A percentile compares a stretch with the other conserved stretches of the same genome.
Evolutionary conservation across 2,113 vertebrate species (phyloP).

Genomic region (Anser brachyrhynchus): DNA sequence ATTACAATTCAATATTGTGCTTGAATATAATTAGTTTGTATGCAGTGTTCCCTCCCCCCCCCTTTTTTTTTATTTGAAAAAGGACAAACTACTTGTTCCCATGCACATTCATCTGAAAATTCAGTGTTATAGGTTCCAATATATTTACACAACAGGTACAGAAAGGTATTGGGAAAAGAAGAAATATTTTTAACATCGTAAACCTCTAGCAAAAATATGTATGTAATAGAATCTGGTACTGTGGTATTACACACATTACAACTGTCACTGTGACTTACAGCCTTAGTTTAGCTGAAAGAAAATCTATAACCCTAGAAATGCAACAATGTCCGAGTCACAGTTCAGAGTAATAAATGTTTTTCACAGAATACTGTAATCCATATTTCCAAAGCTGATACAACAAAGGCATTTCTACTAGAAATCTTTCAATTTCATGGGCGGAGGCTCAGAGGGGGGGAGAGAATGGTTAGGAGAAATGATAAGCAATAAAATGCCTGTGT

Average conservation of each 20-base stretch:
- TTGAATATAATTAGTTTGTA: conserved; percentile 81
- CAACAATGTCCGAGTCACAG: conserved; percentile 83
- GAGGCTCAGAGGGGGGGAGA: conserved; percentile 61
- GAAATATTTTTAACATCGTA: conserved; percentile 84
- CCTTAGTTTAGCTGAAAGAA: conserved; percentile 87
- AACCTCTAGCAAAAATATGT: conserved; percentile 86
- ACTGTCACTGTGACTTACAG: conserved; percentile 85
- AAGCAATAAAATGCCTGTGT: conserved; percentile 58
- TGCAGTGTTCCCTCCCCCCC: neutral
- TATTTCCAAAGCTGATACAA: conserved; percentile 84
- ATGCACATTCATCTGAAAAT: conserved; percentile 80
- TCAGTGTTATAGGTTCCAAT: conserved; percentile 77
- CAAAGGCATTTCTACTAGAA: conserved; percentile 81
- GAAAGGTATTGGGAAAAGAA: conserved; percentile 78
- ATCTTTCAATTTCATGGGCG: conserved; percentile 82
- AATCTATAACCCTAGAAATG: conserved; percentile 85
- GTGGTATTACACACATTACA: conserved; percentile 85
- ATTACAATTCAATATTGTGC: conserved; percentile 84
- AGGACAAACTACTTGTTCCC: conserved; percentile 71
- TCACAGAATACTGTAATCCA: conserved; percentile 82
- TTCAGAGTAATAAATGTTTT: conserved; percentile 86
- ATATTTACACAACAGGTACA: conserved; percentile 83
- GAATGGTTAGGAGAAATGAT: conserved; percentile 63
- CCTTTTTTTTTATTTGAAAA: conserved; percentile 5
- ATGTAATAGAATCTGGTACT: conserved; percentile 86